Conservation (phyloP, 2,888 invertebrate genomes). For the Dioctria linearis region DNA sequence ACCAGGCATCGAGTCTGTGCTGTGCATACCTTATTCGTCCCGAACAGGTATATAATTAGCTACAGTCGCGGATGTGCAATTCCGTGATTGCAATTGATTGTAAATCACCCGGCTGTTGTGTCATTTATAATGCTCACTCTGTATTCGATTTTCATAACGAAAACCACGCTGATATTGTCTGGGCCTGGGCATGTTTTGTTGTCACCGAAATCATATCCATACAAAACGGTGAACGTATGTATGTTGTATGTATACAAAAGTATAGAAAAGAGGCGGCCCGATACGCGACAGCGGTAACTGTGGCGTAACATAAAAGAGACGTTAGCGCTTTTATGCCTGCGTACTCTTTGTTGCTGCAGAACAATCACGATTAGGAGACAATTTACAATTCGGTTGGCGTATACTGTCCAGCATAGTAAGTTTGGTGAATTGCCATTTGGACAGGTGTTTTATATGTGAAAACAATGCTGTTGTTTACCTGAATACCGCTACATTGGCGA, state of each 20-base stretch:
- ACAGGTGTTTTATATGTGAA: constrained; percentile 27
- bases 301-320: constrained; percentile 23
- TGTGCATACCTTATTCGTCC: constrained; percentile 23
- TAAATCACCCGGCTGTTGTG: constrained; percentile 28
- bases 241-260: too few species aligned
- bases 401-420: constrained; percentile 5
- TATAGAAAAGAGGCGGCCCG: background rate
- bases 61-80: constrained; percentile 25
- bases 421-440: constrained; percentile 7
- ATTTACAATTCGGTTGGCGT: constrained; percentile 20
- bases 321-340: constrained; percentile 26
- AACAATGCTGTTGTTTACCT: constrained; percentile 32
- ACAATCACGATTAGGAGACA: constrained; percentile 37
- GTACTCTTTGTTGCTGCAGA: constrained; percentile 5
- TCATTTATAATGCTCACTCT: background rate
- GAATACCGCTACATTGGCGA: constrained; percentile 4
- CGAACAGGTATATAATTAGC: constrained; percentile 24
- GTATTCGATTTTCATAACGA: background rate
- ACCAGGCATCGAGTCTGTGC: constrained; percentile 1
- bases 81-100: constrained; percentile 27
- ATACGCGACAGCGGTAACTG: background rate
- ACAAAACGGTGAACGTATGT: background rate
- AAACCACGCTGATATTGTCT: background rate
- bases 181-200: background rate
- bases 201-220: constrained; percentile 1